These are phyloP conservation scores for Omphaloscelis lunosa DNA, from an alignment of 2,888 invertebrate genomes.

Conservation along the genomic window DNA sequence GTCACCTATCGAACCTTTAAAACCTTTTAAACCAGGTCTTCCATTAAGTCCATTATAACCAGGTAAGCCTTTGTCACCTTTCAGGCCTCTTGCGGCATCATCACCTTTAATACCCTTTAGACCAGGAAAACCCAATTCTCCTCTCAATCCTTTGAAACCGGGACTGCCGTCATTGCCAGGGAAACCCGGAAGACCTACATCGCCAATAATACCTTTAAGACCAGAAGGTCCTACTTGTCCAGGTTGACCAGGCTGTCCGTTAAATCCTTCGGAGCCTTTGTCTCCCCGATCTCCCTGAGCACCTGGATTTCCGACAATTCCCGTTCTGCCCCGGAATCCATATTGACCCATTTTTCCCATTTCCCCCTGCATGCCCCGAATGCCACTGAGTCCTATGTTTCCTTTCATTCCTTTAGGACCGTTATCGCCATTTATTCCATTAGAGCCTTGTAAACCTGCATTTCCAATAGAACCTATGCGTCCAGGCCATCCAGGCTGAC, in stretches of 20 bases:
- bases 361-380: slow-evolving; percentile 81
- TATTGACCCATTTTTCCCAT: slow-evolving; percentile 78
- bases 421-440: slow-evolving; percentile 80
- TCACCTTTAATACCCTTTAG: slow-evolving; percentile 91
- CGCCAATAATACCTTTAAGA: slow-evolving; percentile 75
- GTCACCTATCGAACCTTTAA: slow-evolving; percentile 66
- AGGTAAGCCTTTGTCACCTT: slow-evolving; percentile 86
- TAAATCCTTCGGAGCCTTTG: slow-evolving; percentile 92
- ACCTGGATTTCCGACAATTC: slow-evolving; percentile 77
- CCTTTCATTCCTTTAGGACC: slow-evolving; percentile 91
- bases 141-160: slow-evolving; percentile 86
- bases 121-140: slow-evolving; percentile 90
- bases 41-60: slow-evolving; percentile 89
- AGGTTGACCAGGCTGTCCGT: slow-evolving; percentile 82
- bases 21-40: slow-evolving; percentile 73
- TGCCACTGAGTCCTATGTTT: slow-evolving; percentile 85
- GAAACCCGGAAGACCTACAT: slow-evolving; percentile 73
- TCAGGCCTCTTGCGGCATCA: slow-evolving; percentile 91
- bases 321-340: slow-evolving; percentile 87
- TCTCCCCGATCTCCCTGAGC: slow-evolving; percentile 94
- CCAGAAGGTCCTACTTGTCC: slow-evolving; percentile 76
- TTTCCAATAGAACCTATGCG: slow-evolving; percentile 90
- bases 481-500: slow-evolving; percentile 94
- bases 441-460: slow-evolving; percentile 85
- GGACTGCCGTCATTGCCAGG: slow-evolving; percentile 76